Conservation (phyloP, 2,113 vertebrate species). For the Barbus barbus region DNA sequence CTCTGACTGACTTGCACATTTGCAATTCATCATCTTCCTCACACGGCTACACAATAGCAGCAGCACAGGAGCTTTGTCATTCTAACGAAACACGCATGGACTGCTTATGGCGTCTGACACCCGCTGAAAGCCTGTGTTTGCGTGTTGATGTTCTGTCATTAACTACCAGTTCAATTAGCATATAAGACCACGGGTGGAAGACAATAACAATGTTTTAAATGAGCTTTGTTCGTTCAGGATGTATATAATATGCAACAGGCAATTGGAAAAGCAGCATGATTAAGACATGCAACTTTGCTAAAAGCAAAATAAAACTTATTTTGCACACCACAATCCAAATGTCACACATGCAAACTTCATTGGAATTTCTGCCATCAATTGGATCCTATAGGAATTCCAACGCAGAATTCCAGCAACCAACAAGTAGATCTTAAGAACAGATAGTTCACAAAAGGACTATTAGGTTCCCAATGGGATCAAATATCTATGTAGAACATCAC, state of each 20-base stretch:
- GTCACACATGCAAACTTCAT: background rate
- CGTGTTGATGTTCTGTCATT: no score
- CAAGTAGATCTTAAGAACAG: background rate
- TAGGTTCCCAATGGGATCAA: background rate
- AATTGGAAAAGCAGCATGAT: background rate
- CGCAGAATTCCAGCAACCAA: background rate
- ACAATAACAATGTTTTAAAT: conserved; percentile 9
- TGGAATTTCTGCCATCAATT: background rate
- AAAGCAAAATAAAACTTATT: background rate
- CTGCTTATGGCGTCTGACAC: conserved; percentile 60
- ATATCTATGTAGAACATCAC: background rate
- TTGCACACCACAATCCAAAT: background rate
- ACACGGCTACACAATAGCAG: conserved; percentile 62
- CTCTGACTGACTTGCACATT: conserved; percentile 69
- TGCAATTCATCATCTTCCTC: conserved; percentile 74
- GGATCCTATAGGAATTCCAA: background rate
- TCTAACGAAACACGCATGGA: conserved; percentile 60
- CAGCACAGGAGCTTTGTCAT: conserved; percentile 66
- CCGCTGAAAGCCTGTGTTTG: conserved; percentile 36
- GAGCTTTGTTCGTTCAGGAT: background rate
- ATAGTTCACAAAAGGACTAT: background rate
- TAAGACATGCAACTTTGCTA: background rate
- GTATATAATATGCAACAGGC: background rate
- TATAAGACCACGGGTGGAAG: conserved; percentile 1
- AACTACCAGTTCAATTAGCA: conserved; percentile 34